A percentile compares a stretch with the other conserved stretches of the same genome.
Conservation (phyloP, 37 sponge, comb jelly and placozoan genomes). For the Amphimedon queenslandica region DNA sequence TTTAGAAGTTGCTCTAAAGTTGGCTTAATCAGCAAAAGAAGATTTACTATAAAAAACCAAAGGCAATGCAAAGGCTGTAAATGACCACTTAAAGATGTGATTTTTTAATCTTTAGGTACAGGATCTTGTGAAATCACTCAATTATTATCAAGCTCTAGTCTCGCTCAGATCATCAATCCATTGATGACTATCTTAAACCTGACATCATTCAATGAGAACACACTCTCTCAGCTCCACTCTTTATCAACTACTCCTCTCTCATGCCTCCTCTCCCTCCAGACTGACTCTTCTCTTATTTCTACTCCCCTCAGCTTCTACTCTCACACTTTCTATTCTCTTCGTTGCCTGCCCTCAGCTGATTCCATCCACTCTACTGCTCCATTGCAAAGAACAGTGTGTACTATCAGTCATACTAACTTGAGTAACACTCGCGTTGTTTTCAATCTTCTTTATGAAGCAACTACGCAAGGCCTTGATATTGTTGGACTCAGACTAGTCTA, state of each 20-base stretch:
- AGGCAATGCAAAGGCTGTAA: no score
- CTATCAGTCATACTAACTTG: not conserved
- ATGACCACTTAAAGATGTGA: no score
- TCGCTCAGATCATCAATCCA: not conserved
- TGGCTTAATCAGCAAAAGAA: no score
- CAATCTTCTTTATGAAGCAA: not conserved
- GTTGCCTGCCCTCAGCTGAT: constrained; percentile 18
- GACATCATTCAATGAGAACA: no score
- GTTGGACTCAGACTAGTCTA: constrained; percentile 55
- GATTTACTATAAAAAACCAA: no score
- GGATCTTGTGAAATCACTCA: not conserved
- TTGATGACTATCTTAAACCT: no score
- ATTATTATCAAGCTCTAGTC: not conserved
- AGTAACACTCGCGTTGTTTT: constrained; percentile 17
- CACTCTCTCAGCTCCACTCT: no score
- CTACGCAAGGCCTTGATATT: constrained; percentile 28
- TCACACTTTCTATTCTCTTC: constrained; percentile 26
- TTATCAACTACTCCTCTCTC: constrained; percentile 8
- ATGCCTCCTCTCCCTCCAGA: constrained; percentile 24
- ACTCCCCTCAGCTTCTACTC: constrained; percentile 67
- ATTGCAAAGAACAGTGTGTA: constrained; percentile 11
- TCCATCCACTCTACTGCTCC: not conserved
- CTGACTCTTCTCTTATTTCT: constrained; percentile 27
- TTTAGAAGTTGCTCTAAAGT: no score
- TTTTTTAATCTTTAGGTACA: no score